Evolutionary conservation across 2,113 vertebrate genomes (phyloP), one percentile per base, ranked within the genome.

Genomic region (Empidonax alnorum): DNA sequence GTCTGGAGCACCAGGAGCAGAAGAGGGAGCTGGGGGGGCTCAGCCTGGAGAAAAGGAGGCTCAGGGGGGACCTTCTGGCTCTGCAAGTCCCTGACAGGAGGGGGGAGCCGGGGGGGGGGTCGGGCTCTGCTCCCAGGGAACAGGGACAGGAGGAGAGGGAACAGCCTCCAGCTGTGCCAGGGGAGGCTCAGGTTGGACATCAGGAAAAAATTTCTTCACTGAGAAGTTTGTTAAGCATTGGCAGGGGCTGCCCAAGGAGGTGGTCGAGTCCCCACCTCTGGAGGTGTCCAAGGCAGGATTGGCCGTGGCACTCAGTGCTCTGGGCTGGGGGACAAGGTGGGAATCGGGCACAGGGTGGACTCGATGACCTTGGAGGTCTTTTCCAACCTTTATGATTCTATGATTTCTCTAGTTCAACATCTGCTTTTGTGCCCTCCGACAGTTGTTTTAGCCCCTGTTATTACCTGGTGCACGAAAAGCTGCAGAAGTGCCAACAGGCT

Each of bases 301-400:
- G 58, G 59, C 12, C 0, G 7, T 66, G 67, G 59, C 59, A 73
- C 76, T 81, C 1, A 50, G 50, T 0, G 75, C 75, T 87, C 75
- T 72, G 76, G 56, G 66, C 63, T 87, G 75, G 59, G 24, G 41
- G 59, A 73, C 42, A 73, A 27, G 35, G 59, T 58, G 67, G 50
- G 7, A 0, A 58, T 19, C 0, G 6, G 41, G 37, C 44, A 30
- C 68, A 46, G 46, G 37, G 44, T 2, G 78, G 23, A 1, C 33
- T 39, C 0, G 1, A 0, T 14, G 53, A 6, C 1, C 53, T 53
- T 7, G 47, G 21, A 68, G 7, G 9, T 5, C 55, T 47, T 55
- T 49, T 41, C 14, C 71, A 69, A 5, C 41, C 30, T 49, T 1
- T 27, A 3, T 25, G 2, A 18, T 23, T 13, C 31, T 19, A 8